Percentiles rank a stretch among this genome's conserved stretches.
phyloP scores from a whole-genome alignment of 2,113 vertebrate species.

The Otis tarda region DNA sequence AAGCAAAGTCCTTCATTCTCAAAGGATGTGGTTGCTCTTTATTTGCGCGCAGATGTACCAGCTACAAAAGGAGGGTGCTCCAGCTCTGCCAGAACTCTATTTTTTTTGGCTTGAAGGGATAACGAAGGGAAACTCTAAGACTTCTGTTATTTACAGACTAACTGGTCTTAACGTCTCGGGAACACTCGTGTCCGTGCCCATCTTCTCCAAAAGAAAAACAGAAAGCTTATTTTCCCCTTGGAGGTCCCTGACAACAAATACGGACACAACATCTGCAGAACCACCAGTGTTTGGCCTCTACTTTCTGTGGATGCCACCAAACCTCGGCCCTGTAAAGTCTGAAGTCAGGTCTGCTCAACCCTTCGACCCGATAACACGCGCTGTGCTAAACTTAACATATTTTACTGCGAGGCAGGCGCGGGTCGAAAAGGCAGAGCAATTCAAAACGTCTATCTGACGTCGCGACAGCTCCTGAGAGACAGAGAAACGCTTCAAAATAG shows the following conservation, averaged over 20 bases:
- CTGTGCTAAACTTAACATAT: accelerated
- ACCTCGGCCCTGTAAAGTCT: not conserved
- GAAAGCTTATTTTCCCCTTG: not conserved
- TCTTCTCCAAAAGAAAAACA: not conserved
- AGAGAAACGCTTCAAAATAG: slow-evolving; percentile 26
- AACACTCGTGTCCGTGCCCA: accelerated
- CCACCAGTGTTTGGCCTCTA: not conserved
- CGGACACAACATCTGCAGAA: not conserved
- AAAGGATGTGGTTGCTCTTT: not conserved
- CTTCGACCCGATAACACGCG: not conserved
- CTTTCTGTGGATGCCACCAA: not conserved
- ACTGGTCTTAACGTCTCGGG: not conserved
- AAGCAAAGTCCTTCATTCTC: not conserved
- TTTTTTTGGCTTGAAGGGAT: not conserved
- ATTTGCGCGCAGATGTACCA: not conserved
- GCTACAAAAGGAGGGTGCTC: not conserved
- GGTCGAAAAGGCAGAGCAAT: not conserved
- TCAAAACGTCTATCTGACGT: not conserved
- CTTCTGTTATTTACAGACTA: not conserved
- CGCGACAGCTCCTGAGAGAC: slow-evolving; percentile 44
- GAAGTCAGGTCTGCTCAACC: not conserved
- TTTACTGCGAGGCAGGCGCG: slow-evolving; percentile 10
- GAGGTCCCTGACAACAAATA: not conserved
- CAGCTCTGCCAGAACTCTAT: not conserved
- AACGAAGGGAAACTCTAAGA: not conserved